Conservation (phyloP, 2,797 vertebrate species). For the Clarias fuscus region DNA sequence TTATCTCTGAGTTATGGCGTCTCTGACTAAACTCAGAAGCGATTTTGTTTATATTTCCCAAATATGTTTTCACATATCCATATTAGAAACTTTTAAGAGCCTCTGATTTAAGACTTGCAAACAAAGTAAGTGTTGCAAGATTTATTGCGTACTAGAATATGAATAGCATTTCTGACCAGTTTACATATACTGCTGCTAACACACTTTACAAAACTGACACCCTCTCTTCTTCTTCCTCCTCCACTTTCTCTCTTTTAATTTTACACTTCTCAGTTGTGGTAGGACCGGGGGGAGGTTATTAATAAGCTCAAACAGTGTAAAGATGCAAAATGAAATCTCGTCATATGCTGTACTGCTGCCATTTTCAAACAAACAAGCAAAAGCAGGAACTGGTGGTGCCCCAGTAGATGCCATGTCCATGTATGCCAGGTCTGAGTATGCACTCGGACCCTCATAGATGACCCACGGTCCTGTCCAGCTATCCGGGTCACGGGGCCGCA, state of each 20-base stretch:
- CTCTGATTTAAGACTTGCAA: not conserved
- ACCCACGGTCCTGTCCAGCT: conserved; percentile 93
- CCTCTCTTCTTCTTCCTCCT: conserved; percentile 8
- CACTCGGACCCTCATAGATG: conserved; percentile 90
- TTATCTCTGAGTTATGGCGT: not conserved
- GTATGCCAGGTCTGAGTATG: conserved; percentile 90
- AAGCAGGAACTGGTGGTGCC: conserved; percentile 67
- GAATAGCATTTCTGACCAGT: not conserved
- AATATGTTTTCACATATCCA: not conserved
- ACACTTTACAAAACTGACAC: not conserved
- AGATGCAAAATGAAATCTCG: conserved; percentile 90
- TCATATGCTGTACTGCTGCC: conserved; percentile 82
- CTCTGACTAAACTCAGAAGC: not conserved
- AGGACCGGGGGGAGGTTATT: conserved; percentile 75
- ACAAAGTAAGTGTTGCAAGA: not conserved
- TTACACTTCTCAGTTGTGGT: not conserved
- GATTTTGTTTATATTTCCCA: not conserved
- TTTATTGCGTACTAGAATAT: not conserved
- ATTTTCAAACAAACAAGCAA: conserved; percentile 90
- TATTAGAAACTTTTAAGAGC: not conserved
- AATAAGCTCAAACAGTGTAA: conserved; percentile 86
- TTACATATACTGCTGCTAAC: not conserved
- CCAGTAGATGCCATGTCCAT: conserved; percentile 73
- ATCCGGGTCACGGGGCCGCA: conserved; percentile 83
- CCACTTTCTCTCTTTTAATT: not conserved